Evolutionary conservation across 2,888 invertebrate species (phyloP).

Genomic region (Smittia sp.): DNA sequence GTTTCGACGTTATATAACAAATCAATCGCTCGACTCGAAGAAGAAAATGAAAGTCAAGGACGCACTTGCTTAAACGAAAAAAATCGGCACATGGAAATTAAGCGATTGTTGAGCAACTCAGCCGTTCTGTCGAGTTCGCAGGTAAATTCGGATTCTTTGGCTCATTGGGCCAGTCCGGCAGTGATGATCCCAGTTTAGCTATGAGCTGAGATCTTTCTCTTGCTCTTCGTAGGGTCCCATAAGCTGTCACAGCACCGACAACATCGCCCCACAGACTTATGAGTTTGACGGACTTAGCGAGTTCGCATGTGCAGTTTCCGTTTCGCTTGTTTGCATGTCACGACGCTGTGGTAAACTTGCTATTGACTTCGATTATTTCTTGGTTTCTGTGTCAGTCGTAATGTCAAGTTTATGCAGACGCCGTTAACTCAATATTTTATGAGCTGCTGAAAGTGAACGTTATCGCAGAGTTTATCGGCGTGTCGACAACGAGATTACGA

Average conservation of each 20-base stretch:
- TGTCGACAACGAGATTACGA: no score
- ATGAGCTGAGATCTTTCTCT: no score
- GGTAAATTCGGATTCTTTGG: not conserved
- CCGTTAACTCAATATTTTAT: no score
- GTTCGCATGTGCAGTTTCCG: not conserved
- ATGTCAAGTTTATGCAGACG: slow-evolving; percentile 15
- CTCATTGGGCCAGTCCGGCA: no score
- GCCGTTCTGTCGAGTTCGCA: not conserved
- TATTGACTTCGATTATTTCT: slow-evolving; percentile 26
- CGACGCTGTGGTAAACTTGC: no score
- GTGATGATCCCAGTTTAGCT: no score
- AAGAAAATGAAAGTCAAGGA: slow-evolving; percentile 40
- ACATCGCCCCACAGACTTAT: no score
- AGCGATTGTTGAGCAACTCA: not conserved
- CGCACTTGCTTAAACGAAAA: not conserved
- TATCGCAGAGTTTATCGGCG: no score
- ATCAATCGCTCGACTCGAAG: not conserved
- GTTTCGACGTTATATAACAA: not conserved
- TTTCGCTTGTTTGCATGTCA: not conserved
- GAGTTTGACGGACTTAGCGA: no score
- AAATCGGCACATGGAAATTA: slow-evolving; percentile 11
- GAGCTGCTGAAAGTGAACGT: no score
- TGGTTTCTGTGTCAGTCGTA: slow-evolving; percentile 27
- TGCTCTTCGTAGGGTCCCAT: no score
- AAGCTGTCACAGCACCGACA: no score